A percentile compares a stretch with the other conserved stretches of the same genome.
Evolutionary conservation across 1,140 invertebrate genomes (phyloP).

Genomic region (Oedothorax gibbosus): DNA sequence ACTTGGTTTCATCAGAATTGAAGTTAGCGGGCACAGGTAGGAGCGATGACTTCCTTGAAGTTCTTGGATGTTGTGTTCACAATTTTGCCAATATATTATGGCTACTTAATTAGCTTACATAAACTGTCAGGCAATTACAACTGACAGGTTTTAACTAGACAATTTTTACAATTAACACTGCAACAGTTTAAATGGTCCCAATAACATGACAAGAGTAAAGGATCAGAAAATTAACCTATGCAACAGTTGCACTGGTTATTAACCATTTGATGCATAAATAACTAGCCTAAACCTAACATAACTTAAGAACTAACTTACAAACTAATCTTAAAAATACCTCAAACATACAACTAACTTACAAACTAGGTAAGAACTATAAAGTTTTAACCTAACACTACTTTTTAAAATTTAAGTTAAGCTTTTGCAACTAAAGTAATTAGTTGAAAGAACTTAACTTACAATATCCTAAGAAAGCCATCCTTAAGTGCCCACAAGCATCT

Average conservation of each 20-base stretch:
- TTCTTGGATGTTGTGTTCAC: slow-evolving; percentile 14
- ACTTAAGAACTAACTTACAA: slow-evolving; percentile 44
- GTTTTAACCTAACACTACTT: slow-evolving; percentile 9
- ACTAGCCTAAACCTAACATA: slow-evolving; percentile 13
- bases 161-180: slow-evolving; percentile 54
- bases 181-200: slow-evolving; percentile 61
- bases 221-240: slow-evolving; percentile 26
- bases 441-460: slow-evolving; percentile 8
- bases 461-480: slow-evolving; percentile 1
- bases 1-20: too few species aligned
- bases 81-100: slow-evolving; percentile 11
- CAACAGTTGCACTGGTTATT: slow-evolving; percentile 25
- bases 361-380: neutral
- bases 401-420: neutral
- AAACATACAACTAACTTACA: slow-evolving; percentile 39
- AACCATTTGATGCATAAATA: slow-evolving; percentile 58
- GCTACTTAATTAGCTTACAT: slow-evolving; percentile 33
- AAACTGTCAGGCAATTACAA: slow-evolving; percentile 51
- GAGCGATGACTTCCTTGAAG: neutral
- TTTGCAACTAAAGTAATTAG: neutral
- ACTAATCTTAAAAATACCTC: slow-evolving; percentile 19
- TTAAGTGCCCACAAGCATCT: neutral
- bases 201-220: slow-evolving; percentile 55
- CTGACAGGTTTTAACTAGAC: slow-evolving; percentile 44
- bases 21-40: neutral